These are phyloP conservation scores for Brachionus asplanchnoidis DNA, from an alignment of 1,140 invertebrate genomes.

Conservation along the genomic window DNA sequence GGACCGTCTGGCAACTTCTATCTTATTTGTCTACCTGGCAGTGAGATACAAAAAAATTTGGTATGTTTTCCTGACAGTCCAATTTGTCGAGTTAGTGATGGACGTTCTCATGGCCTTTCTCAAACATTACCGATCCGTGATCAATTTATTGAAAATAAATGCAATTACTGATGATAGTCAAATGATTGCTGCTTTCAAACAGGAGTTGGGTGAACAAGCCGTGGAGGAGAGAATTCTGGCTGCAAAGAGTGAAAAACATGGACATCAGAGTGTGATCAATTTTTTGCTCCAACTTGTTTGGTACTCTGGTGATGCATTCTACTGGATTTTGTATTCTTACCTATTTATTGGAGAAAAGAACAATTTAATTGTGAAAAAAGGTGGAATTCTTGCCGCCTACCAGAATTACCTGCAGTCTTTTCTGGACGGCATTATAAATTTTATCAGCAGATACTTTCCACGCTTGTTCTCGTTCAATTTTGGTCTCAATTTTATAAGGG, in stretches of 20 bases:
- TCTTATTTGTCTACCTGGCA: background rate
- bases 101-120: background rate
- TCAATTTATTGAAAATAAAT: background rate
- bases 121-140: background rate
- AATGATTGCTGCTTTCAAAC: background rate
- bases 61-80: background rate
- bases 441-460: background rate
- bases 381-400: background rate
- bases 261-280: background rate
- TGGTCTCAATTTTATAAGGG: background rate
- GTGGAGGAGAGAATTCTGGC: background rate
- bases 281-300: background rate
- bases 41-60: background rate
- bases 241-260: background rate
- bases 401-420: background rate
- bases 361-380: background rate
- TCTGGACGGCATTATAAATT: background rate
- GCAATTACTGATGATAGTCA: background rate
- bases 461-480: background rate
- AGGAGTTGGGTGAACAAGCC: background rate
- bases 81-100: background rate
- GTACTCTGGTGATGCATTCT: background rate
- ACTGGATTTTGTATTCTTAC: slow-evolving; percentile 11
- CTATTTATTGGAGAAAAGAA: background rate
- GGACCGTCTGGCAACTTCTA: background rate